Percentiles rank a stretch among this genome's conserved stretches.
Evolutionary conservation across 2,113 vertebrate species (phyloP).

Genomic region (Nesogale talazaci): DNA sequence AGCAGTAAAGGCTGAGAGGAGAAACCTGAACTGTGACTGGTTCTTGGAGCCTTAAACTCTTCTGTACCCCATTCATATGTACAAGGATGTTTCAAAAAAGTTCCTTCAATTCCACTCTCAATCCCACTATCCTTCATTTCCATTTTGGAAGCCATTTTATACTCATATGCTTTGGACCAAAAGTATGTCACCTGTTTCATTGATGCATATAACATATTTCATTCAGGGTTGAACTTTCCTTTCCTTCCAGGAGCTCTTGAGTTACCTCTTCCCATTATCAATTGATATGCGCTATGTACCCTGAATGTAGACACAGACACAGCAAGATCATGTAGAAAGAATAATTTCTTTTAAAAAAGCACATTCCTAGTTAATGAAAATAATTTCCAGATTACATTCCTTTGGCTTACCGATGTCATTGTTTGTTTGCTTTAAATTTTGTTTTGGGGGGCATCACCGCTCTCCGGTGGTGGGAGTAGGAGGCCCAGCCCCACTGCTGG

Average conservation of each 20-base stretch:
- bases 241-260: not conserved
- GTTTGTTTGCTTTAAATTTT: not conserved
- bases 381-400: constrained; percentile 10
- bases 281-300: not conserved
- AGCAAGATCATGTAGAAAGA: constrained; percentile 34
- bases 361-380: constrained; percentile 24
- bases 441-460: no score
- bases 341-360: constrained; percentile 33
- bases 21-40: constrained; percentile 15
- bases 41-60: not conserved
- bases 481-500: no score
- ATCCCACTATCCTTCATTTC: no score
- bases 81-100: no score
- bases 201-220: constrained; percentile 28
- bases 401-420: not conserved
- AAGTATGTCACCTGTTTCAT: not conserved
- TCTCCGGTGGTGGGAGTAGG: no score
- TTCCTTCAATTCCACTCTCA: no score
- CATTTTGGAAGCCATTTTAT: no score
- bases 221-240: constrained; percentile 29
- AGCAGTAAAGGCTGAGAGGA: constrained; percentile 42
- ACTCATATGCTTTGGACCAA: not conserved
- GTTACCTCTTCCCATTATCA: not conserved
- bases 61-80: not conserved
- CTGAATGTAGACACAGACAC: constrained; percentile 25